Conservation (phyloP, 1,140 invertebrate species). For the Aporrectodea caliginosa region DNA sequence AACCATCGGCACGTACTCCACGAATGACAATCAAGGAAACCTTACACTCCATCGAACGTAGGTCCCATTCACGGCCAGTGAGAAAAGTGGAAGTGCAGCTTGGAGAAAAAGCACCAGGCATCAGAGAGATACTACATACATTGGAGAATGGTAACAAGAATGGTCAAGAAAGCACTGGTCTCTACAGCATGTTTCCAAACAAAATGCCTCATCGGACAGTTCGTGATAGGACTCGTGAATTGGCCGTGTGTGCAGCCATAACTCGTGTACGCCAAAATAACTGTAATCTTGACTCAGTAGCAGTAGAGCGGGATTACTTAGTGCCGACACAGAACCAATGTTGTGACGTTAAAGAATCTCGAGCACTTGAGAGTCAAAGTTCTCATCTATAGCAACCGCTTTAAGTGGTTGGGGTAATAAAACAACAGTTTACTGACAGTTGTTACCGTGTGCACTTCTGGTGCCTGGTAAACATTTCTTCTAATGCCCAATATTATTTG, state of each 20-base stretch:
- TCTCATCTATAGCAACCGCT: neutral
- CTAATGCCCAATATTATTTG: too few relatives aligned
- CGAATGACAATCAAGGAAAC: neutral
- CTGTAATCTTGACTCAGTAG: neutral
- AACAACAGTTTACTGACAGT: too few relatives aligned
- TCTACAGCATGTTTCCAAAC: neutral
- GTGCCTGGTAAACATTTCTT: too few relatives aligned
- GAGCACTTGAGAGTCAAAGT: neutral
- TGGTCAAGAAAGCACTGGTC: neutral
- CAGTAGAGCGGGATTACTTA: too few relatives aligned
- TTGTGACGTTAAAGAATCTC: too few relatives aligned
- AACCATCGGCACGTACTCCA: too few relatives aligned
- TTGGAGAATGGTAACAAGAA: neutral
- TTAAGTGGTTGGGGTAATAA: too few relatives aligned
- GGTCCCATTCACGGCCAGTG: neutral
- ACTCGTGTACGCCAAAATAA: conserved; percentile 16
- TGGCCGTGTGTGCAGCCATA: conserved; percentile 12
- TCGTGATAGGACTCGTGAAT: neutral
- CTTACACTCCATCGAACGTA: neutral
- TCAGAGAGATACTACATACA: conserved; percentile 9
- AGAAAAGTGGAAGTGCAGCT: neutral
- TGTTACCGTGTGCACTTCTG: too few relatives aligned
- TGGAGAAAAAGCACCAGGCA: conserved; percentile 4
- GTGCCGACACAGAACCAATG: too few relatives aligned
- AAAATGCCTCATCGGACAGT: neutral